phyloP scores from a whole-genome alignment of 2,797 vertebrate genomes.

The Setipinna tenuifilis region DNA sequence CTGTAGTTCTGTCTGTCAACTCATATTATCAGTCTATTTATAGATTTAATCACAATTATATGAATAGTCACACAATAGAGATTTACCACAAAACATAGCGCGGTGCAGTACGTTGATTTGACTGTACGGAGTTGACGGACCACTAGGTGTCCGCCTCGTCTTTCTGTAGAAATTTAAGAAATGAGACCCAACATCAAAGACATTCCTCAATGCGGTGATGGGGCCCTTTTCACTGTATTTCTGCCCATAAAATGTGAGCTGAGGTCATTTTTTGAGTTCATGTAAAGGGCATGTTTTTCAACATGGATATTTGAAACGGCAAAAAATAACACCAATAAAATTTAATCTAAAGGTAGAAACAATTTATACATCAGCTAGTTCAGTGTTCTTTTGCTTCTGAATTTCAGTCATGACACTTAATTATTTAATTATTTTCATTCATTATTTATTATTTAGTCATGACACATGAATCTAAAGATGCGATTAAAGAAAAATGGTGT shows the following conservation, averaged over 20 bases:
- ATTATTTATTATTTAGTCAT: not conserved
- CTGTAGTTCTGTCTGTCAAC: not conserved
- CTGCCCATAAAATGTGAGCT: not conserved
- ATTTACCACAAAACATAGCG: not conserved
- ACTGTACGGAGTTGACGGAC: not conserved
- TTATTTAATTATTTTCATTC: no score
- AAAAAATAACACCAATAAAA: not conserved
- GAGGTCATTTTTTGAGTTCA: not conserved
- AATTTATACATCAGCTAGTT: not conserved
- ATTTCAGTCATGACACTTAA: not conserved
- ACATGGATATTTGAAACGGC: not conserved
- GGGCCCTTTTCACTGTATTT: slow-evolving; percentile 14
- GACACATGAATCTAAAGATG: not conserved
- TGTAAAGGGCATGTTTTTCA: not conserved
- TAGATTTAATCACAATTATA: not conserved
- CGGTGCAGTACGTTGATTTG: not conserved
- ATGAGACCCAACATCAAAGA: not conserved
- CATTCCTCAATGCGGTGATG: slow-evolving; percentile 24
- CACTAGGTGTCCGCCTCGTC: slow-evolving; percentile 19
- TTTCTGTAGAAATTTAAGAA: not conserved
- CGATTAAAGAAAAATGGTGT: not conserved
- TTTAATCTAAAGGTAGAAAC: not conserved
- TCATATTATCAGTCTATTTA: not conserved
- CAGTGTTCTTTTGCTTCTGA: not conserved
- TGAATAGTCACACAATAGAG: not conserved